Conservation (phyloP, 2,797 vertebrate species). For the Lutjanus argentimaculatus region DNA sequence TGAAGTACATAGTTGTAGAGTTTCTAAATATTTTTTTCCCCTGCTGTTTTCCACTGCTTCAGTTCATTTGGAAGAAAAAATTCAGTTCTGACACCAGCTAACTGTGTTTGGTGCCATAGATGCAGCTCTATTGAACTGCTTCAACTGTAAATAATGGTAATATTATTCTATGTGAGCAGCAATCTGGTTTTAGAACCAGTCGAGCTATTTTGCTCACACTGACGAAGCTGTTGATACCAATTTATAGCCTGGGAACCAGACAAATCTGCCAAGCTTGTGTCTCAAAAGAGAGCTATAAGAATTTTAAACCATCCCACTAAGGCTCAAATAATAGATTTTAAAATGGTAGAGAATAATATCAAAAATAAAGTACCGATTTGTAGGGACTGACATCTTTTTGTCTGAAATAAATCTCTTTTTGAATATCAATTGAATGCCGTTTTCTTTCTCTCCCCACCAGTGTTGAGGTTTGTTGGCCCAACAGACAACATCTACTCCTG, state of each 20-base stretch:
- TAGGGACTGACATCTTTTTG: not conserved
- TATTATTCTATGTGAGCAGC: not conserved
- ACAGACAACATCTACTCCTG: conserved; percentile 94
- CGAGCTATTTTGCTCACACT: too few relatives aligned
- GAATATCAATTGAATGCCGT: not conserved
- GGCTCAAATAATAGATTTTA: not conserved
- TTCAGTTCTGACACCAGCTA: not conserved
- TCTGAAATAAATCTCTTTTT: not conserved
- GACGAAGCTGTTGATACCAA: not conserved
- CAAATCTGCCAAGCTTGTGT: too few relatives aligned
- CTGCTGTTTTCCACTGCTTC: not conserved
- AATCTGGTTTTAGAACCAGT: not conserved
- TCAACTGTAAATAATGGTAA: not conserved
- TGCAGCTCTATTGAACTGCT: not conserved
- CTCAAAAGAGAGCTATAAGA: not conserved
- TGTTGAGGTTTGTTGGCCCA: conserved; percentile 94
- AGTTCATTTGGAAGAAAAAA: too few relatives aligned
- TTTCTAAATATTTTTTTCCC: conserved; percentile 8
- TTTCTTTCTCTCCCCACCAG: conserved; percentile 70
- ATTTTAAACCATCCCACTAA: not conserved
- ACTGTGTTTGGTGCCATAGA: not conserved
- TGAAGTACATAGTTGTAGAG: conserved; percentile 30
- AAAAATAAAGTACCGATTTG: not conserved
- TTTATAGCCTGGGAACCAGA: too few relatives aligned
- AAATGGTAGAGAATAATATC: not conserved